Conservation (phyloP, 2,113 vertebrate species). For the Nerophis ophidion region DNA sequence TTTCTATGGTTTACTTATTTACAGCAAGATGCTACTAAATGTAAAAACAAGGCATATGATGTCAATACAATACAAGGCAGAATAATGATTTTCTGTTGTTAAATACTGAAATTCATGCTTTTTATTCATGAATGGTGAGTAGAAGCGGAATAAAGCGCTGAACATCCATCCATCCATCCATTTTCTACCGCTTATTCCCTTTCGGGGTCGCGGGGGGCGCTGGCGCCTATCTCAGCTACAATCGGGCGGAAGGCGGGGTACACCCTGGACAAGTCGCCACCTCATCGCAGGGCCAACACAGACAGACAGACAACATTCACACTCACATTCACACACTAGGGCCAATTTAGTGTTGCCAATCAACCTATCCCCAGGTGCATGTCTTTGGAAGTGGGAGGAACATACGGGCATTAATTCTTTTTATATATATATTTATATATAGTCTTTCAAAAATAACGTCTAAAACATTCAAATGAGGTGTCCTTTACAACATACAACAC, state of each 20-base stretch:
- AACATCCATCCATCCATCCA: no score
- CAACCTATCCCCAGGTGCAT: no score
- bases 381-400: no score
- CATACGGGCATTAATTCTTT: constrained; percentile 20
- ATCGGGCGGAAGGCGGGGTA: no score
- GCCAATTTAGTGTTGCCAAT: no score
- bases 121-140: constrained; percentile 2
- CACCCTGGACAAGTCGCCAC: no score
- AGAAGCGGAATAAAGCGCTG: constrained; percentile 6
- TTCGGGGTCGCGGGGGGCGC: no score
- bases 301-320: no score
- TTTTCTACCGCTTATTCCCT: no score
- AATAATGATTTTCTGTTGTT: constrained; percentile 4
- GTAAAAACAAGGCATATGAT: constrained; percentile 31
- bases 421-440: constrained; percentile 3
- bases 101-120: constrained; percentile 39
- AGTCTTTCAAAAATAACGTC: constrained; percentile 61
- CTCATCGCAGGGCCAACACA: no score
- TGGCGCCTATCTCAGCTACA: no score
- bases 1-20: constrained; percentile 18
- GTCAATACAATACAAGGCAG: constrained; percentile 26
- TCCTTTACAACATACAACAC: constrained; percentile 37
- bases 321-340: no score
- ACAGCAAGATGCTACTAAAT: constrained; percentile 14
- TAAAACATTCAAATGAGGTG: constrained; percentile 59